Evolutionary conservation across 2,113 vertebrate species (phyloP), one percentile per base, ranked within the genome.

Genomic region (Phylloscopus trochiloides): DNA sequence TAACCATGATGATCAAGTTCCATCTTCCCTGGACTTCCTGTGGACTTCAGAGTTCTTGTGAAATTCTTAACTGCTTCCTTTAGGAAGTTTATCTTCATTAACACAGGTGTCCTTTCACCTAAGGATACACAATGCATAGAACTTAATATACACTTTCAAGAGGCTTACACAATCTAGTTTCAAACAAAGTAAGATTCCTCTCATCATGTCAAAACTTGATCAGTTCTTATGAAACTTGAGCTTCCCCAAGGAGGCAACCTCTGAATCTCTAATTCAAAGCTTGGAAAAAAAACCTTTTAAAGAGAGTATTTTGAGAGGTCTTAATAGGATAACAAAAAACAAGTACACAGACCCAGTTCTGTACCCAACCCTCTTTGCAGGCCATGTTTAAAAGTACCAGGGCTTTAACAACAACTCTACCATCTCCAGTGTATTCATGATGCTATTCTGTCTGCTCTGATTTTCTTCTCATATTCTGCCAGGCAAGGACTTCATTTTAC

Each of bases 41-140:
- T 2, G 0, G 52, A 75, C 28, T 63, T 43, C 52, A 86, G 61
- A 58, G 43, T 12, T 50, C 32, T 50, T 58, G 14, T 32, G 20
- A 51, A 86, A 89, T 62, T 95, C 59, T 55, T 61, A 22, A 22
- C 12, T 34, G 76, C 47, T 57, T 70, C 52, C 50, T 73, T 84
- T 36, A 66, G 17, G 48, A 83, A 54, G 24, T 80, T 82, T 43
- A 68, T 11, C 58, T 34, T 90, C 10, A 68, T 65, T 63, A 86
- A 42, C 50, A 83, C 17, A 40, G 17, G 6, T 40, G 24, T 15
- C 63, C 31, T 88, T 91, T 88, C 54, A 70, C 36, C 42, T 77
- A 57, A 66, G 42, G 75, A 58, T 28, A 70, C 7, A 48, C 1
- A 5, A 86, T 14, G 32, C 0, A 0, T 13, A 54, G 2, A 88